These are phyloP conservation scores for Incurvaria masculella DNA, from an alignment of 2,888 invertebrate genomes.

Conservation along the genomic window DNA sequence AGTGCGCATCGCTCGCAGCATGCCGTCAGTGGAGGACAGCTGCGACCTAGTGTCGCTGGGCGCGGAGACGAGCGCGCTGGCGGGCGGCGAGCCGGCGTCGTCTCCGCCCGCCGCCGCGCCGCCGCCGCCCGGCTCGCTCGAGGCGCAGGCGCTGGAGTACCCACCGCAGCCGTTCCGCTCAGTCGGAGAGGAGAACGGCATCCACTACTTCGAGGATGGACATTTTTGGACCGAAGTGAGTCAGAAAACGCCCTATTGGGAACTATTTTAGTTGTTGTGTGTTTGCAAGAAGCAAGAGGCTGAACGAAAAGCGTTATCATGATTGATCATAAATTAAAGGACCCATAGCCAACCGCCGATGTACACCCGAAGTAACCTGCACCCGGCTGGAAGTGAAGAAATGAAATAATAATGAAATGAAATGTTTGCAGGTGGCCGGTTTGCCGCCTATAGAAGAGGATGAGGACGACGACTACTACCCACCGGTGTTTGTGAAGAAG, in stretches of 20 bases:
- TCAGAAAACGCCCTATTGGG: not conserved
- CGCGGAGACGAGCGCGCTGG: conserved; percentile 27
- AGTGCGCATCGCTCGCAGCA: conserved; percentile 29
- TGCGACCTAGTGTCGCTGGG: conserved; percentile 48
- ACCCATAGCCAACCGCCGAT: no score
- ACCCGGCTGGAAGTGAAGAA: no score
- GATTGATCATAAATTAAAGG: no score
- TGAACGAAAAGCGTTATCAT: no score
- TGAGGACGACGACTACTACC: conserved; percentile 69
- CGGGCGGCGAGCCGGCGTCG: conserved; percentile 7
- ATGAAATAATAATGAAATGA: no score
- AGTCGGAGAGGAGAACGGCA: conserved; percentile 77
- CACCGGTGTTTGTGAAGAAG: conserved; percentile 71
- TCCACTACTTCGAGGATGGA: conserved; percentile 89
- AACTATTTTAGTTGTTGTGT: no score
- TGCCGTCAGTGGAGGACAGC: conserved; percentile 54
- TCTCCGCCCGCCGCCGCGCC: conserved; percentile 25
- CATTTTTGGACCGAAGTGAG: conserved; percentile 87
- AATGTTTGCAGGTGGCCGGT: conserved; percentile 57
- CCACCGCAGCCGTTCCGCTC: conserved; percentile 66
- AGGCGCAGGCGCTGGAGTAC: conserved; percentile 34
- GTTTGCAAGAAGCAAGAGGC: no score
- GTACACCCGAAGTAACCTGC: no score
- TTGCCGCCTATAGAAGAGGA: conserved; percentile 72
- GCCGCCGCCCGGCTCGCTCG: conserved; percentile 31